Evolutionary conservation across 2,888 invertebrate species (phyloP), one percentile per base, ranked within the genome.

Genomic region (Lordiphosa fenestrarum): DNA sequence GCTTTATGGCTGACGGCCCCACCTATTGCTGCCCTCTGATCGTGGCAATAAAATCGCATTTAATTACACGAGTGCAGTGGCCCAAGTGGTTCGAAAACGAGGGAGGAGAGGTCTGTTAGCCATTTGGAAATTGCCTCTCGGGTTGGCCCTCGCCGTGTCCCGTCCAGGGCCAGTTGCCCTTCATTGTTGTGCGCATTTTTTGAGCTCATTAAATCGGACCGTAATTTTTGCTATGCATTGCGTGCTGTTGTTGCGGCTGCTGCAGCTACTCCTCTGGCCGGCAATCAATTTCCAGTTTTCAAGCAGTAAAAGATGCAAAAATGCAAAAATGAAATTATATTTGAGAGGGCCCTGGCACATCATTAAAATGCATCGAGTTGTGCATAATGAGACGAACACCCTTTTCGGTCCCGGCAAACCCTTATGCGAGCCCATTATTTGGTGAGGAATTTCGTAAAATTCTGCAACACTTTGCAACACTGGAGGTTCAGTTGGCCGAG

Each of bases 41-140:
- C 84, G 73, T 68, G 71, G 81, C 72, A 73, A 82, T 82, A 82
- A 84, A 82, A 84, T 80, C 75, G 84, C 82, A 80, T 80, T 83
- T 86, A 82, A 72, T 82, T 84, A 75, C 71, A 59, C 59, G 46
- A 72, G 42, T 48, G 57, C 59, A 59, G 52, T 40, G 53, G 40
- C 51, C 49, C 39, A 46, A 59, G 58, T 57, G 50, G 46, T 30
- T 35, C 21, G 49, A 13, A 37, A 41, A 33, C 19, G 52, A 15
- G 51, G 44, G 9, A 13, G 13, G 12, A 37, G 21, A 39, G 35
- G 41, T 19, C 36, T 21, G 49, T 40, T 19, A 58, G 53, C 39
- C 57, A 48, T 51, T 51, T 53, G 53, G 52, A 76, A 76, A 76
- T 74, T 62, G 71, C 59, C 57, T 52, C 59, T 63, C 55, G 60